Base-by-base conservation (phyloP, 2,797 vertebrate species). In the Lepidocolaptes lacrymiger region DNA sequence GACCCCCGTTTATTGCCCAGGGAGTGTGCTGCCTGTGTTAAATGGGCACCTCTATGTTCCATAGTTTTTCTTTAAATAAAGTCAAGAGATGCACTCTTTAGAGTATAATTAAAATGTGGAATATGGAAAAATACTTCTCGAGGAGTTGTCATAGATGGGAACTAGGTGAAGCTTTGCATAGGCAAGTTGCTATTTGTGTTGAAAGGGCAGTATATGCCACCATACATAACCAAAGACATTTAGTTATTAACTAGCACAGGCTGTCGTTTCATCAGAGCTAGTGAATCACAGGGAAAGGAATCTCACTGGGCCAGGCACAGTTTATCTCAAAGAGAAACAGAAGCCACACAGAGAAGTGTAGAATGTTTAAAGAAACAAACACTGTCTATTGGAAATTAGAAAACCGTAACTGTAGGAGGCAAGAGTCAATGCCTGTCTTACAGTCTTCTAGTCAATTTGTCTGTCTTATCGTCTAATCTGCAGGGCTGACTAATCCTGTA, bases 1-100 rank as follows among this genome's bases (percentile, higher is more conserved):
- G 12, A 6, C 1, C 3, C 3, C 5, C 0, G 10, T 10, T 26
- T 30, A 37, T 37, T 37, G 12, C 37, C 37, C 37, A 37, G 37
- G 37, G 11, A 11, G 12, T 84, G 15, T 21, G 7, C 30, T 80
- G 11, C 46, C 17, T 69, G 10, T 46, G 6, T 83, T 56, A 51
- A 63, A 28, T n/a, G 34, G 34, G 9, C 28, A 68, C 68, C 15
- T 32, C 5, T 83, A n/a, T 21, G 7, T 59, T 67, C 49, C 20
- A 27, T 1, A 78, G 9, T 12, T 30, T 34, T 66, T 80, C 27
- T 52, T 39, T 28, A 76, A 91, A 64, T 44, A 24, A 54, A 81
- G 32, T 20, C 5, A 32, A 61, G 30, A 75, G 9, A 37, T 22
- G 19, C 2, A 39, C 9, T 51, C 14, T 56, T 81, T 22, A 52